Evolutionary conservation across 2,888 invertebrate species (phyloP).

Genomic region (Reticulitermes lucifugus): DNA sequence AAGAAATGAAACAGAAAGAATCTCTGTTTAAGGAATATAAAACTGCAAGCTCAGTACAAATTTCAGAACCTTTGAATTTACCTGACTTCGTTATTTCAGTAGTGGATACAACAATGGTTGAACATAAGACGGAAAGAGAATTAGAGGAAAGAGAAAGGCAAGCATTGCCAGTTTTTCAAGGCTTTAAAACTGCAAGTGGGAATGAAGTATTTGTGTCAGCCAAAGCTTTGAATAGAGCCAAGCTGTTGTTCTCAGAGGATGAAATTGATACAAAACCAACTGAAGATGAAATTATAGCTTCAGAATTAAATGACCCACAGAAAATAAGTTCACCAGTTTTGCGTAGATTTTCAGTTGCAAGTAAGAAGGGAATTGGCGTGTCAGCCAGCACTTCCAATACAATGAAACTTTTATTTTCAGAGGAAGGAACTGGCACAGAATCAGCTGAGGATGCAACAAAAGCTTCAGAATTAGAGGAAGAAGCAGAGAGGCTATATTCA

Average conservation of each 20-base stretch:
- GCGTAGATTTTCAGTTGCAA: constrained; percentile 55
- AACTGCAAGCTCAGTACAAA: constrained; percentile 56
- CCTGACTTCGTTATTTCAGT: constrained; percentile 59
- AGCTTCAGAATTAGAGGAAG: not conserved
- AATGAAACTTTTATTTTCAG: constrained; percentile 61
- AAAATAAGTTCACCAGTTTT: not conserved
- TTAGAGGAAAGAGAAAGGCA: not conserved
- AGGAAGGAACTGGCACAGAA: constrained; percentile 54
- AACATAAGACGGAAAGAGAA: not conserved
- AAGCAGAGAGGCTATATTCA: constrained; percentile 10
- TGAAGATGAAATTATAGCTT: too few relatives aligned
- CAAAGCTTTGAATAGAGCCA: constrained; percentile 58
- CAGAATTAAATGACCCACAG: not conserved
- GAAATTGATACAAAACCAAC: not conserved
- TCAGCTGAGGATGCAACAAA: not conserved
- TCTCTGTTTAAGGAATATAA: constrained; percentile 52
- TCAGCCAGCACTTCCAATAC: constrained; percentile 60
- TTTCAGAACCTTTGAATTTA: constrained; percentile 59
- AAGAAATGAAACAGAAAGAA: not conserved
- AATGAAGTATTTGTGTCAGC: constrained; percentile 54
- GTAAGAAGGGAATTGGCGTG: constrained; percentile 51
- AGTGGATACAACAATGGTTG: constrained; percentile 45
- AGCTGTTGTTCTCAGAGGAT: constrained; percentile 58
- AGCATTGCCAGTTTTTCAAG: constrained; percentile 44
- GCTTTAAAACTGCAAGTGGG: constrained; percentile 56